Percentiles rank a stretch among this genome's conserved stretches.
These are phyloP conservation scores for Diprion similis DNA, from an alignment of 1,140 invertebrate species.

Conservation along the genomic window DNA sequence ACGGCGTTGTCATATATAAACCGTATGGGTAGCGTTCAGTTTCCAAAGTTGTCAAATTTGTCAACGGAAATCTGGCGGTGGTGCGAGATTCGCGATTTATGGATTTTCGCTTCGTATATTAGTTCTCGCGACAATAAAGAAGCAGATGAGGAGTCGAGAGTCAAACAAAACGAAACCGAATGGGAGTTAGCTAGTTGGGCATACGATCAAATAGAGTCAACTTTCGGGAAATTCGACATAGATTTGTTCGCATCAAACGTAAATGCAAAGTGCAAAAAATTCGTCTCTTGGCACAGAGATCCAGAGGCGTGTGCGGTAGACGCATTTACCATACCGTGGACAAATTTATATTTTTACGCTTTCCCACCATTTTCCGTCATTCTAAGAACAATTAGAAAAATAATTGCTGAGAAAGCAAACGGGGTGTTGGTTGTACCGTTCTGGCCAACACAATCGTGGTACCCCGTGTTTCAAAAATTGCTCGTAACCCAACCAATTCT, in stretches of 20 bases:
- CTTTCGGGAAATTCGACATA: slow-evolving; percentile 23
- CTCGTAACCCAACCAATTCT: not conserved
- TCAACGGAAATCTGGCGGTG: slow-evolving; percentile 30
- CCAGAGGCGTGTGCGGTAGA: slow-evolving; percentile 31
- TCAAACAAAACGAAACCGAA: slow-evolving; percentile 15
- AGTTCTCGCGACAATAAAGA: slow-evolving; percentile 29
- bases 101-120: slow-evolving; percentile 34
- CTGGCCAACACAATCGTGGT: not conserved
- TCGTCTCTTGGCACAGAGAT: slow-evolving; percentile 36
- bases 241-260: slow-evolving; percentile 37
- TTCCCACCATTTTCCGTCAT: too few species aligned
- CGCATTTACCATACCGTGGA: slow-evolving; percentile 38
- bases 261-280: slow-evolving; percentile 37
- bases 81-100: slow-evolving; percentile 32
- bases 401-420: not conserved
- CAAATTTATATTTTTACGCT: slow-evolving; percentile 34
- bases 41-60: slow-evolving; percentile 28
- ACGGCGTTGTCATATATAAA: slow-evolving; percentile 35
- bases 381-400: too few species aligned
- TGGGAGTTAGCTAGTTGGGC: slow-evolving; percentile 15
- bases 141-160: slow-evolving; percentile 30
- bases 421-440: not conserved
- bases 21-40: slow-evolving; percentile 33
- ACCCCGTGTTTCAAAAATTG: too few species aligned
- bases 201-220: slow-evolving; percentile 7